A percentile compares a stretch with the other conserved stretches of the same genome.
phyloP scores from a whole-genome alignment of 2,888 invertebrate genomes.

The Zhuqinia jingwanae region DNA sequence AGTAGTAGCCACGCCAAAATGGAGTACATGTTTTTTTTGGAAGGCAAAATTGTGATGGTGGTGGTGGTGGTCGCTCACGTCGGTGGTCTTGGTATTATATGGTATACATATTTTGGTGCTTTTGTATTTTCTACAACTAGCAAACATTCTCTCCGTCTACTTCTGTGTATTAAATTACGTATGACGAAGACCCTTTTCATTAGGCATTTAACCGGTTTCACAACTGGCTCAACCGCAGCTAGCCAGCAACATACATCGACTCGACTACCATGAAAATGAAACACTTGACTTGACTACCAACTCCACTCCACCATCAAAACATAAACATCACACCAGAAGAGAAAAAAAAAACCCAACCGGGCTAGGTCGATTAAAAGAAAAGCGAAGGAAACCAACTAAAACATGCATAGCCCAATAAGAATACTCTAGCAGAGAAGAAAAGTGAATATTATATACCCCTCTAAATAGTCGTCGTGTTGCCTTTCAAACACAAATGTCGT shows the following conservation, averaged over 20 bases:
- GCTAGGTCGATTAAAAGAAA: slow-evolving; percentile 41
- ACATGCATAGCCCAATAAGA: background rate
- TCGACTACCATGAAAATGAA: slow-evolving; percentile 18
- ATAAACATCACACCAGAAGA: slow-evolving; percentile 38
- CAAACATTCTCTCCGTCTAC: no score
- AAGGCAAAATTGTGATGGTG: no score
- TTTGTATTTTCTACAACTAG: background rate
- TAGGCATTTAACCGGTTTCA: slow-evolving; percentile 56
- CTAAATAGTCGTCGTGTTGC: no score
- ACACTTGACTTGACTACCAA: slow-evolving; percentile 35
- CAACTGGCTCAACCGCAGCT: slow-evolving; percentile 15
- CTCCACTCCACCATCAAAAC: slow-evolving; percentile 15
- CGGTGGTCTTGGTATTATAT: background rate
- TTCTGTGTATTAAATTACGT: slow-evolving; percentile 23
- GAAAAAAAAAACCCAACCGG: slow-evolving; percentile 10
- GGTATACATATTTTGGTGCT: no score
- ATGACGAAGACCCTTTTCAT: slow-evolving; percentile 40
- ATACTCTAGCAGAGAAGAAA: background rate
- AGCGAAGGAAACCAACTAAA: background rate
- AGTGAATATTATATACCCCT: no score
- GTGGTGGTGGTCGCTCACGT: background rate
- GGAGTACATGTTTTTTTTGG: no score
- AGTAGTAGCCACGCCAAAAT: background rate
- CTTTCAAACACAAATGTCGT: background rate
- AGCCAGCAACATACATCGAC: background rate